Conservation (phyloP, 2,113 vertebrate genomes). For the Daubentonia madagascariensis region DNA sequence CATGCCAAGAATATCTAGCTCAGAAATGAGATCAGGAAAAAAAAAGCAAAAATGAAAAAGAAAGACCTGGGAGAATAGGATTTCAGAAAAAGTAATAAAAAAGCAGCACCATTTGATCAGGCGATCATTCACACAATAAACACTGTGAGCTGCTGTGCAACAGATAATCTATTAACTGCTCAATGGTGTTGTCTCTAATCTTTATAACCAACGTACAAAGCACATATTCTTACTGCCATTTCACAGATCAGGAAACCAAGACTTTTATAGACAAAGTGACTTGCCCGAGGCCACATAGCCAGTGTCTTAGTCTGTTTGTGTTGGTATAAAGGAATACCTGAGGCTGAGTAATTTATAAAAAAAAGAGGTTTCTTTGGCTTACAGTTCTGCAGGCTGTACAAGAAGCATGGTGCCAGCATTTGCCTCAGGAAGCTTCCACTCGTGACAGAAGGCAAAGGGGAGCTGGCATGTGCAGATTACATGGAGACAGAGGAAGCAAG, state of each 20-base stretch:
- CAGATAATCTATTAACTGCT: not conserved
- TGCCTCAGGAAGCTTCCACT: not conserved
- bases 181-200: not conserved
- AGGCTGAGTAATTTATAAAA: not conserved
- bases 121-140: not conserved
- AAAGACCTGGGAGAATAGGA: constrained; percentile 3
- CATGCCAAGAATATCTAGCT: constrained; percentile 63
- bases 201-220: not conserved
- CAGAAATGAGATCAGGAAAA: constrained; percentile 19
- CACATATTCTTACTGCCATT: not conserved
- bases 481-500: not conserved
- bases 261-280: not conserved
- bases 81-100: constrained; percentile 12
- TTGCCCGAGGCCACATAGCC: not conserved
- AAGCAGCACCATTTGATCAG: not conserved
- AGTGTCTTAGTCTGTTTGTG: not conserved
- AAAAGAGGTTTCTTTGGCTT: not conserved
- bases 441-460: not conserved
- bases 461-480: not conserved
- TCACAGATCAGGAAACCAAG: constrained; percentile 8
- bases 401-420: not conserved
- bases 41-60: constrained; percentile 2
- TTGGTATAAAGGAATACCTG: not conserved
- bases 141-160: not conserved
- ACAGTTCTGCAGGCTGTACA: not conserved